These are phyloP conservation scores for Noctua comes DNA, from an alignment of 2,888 invertebrate genomes.

Conservation along the genomic window DNA sequence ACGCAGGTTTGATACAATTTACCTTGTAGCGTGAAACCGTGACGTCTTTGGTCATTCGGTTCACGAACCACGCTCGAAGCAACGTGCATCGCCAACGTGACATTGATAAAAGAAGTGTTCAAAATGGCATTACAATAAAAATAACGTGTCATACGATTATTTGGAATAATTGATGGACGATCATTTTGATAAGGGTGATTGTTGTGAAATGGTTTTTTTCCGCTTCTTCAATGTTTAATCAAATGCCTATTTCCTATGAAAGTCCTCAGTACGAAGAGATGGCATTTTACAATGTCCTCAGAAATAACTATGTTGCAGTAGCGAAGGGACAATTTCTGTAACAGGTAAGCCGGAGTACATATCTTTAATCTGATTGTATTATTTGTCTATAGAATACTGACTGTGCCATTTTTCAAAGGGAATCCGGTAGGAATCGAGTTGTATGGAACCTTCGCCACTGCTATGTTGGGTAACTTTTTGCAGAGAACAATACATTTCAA, in stretches of 20 bases:
- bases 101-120: constrained; percentile 34
- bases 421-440: no score
- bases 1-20: constrained; percentile 24
- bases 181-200: constrained; percentile 22
- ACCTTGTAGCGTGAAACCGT: constrained; percentile 16
- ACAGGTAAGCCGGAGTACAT: no score
- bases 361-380: no score
- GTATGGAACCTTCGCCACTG: no score
- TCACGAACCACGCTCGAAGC: not conserved
- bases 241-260: not conserved
- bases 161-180: constrained; percentile 24
- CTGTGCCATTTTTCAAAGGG: no score
- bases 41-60: constrained; percentile 25
- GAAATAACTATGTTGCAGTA: no score
- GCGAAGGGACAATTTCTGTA: no score
- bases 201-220: not conserved
- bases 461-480: no score
- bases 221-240: not conserved
- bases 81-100: constrained; percentile 50
- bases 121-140: constrained; percentile 18
- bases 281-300: not conserved
- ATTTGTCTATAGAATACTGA: no score
- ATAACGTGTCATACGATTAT: constrained; percentile 34
- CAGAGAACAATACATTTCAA: not conserved
- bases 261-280: not conserved